These are phyloP conservation scores for Spilosoma lubricipeda DNA, from an alignment of 2,888 invertebrate genomes.

Conservation along the genomic window DNA sequence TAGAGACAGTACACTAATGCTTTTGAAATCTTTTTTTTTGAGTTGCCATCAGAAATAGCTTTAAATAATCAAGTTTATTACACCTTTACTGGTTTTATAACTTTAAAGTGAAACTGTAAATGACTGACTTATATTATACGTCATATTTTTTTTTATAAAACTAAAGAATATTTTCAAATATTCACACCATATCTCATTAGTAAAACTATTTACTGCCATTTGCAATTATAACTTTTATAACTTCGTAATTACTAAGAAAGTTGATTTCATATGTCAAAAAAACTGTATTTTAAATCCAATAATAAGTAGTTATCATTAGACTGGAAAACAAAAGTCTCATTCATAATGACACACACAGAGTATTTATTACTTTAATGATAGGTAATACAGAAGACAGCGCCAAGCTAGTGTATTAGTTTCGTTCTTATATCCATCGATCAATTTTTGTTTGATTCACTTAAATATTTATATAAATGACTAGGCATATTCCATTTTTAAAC, in stretches of 20 bases:
- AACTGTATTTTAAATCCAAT: background rate
- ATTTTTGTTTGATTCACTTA: background rate
- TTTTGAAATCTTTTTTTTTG: background rate
- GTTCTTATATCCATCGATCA: background rate
- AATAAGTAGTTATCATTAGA: background rate
- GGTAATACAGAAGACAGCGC: background rate
- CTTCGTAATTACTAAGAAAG: background rate
- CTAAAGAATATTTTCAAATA: background rate
- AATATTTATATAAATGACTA: too few species aligned
- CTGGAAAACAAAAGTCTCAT: background rate
- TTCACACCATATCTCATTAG: background rate
- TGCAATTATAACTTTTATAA: background rate
- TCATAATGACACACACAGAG: background rate
- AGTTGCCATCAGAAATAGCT: background rate
- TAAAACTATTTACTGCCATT: background rate
- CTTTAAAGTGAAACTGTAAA: background rate
- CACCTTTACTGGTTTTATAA: background rate
- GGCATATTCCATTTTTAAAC: background rate
- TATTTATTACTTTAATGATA: background rate
- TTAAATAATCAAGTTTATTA: background rate
- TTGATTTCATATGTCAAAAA: background rate
- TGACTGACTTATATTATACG: background rate
- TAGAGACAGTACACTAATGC: background rate
- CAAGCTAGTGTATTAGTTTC: background rate
- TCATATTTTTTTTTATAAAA: background rate